Evolutionary conservation across 2,888 invertebrate genomes (phyloP), one percentile per base, ranked within the genome.

Genomic region (Eledona agricola): DNA sequence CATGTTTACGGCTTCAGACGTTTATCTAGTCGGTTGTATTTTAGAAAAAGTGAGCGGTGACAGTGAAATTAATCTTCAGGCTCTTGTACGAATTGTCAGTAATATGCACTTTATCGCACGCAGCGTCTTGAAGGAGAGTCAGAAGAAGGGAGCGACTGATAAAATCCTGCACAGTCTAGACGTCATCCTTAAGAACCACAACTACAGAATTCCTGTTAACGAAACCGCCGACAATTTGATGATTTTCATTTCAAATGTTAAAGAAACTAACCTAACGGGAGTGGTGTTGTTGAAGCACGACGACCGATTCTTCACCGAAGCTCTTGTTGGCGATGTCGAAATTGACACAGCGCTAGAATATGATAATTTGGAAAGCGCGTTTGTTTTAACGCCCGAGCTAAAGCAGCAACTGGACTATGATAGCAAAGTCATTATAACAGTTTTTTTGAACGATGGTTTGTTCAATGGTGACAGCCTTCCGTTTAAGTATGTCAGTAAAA

Each of bases 161-260:
- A 10, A 80, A n/a, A 77, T 85, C 51, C 71, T 85, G 29, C 82
- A 83, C 63, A 78, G 81, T 6, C 73, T 84, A 22, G 82, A 80
- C 63, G 74, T 76, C 51, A 76, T 82, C 9, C 76, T 83, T 53
- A 79, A 81, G 65, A 72, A 77, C 12, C 46, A 47, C 9, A 20
- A 47, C 7, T 40, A 23, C 19, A 32, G 15, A 3, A 11, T n/a
- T 2, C 4, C 10, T 4, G 20, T 47, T 16, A 35, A 16, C 6
- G 23, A 15, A 3, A 34, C 23, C 4, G 6, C 11, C 2, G 15
- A 23, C 4, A 45, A 45, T 19, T 45, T 45, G 3, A 16, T 32
- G 10, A 23, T 45, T 5, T 17, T 32, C 4, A 32, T 34, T 15
- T 3, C 34, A 1, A 12, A 45, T n/a, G 10, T 34, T 1, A 23